A percentile compares a stretch with the other conserved stretches of the same genome.
phyloP scores from a whole-genome alignment of 2,888 invertebrate species.

The Ariolimax columbianus region DNA sequence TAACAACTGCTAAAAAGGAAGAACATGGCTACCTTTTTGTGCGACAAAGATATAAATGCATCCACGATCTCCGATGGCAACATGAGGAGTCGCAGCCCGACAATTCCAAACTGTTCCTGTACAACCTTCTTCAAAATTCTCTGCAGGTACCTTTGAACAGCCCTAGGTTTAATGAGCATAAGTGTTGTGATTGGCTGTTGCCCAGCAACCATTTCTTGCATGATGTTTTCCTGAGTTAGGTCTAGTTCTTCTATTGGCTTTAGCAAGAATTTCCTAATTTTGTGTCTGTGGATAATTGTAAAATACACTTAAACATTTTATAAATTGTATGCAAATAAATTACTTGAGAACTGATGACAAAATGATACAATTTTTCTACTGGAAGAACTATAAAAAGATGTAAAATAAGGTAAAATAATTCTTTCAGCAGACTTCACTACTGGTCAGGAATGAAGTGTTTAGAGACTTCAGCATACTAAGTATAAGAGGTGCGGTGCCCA shows the following conservation, averaged over 20 bases:
- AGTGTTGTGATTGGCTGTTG: conserved; percentile 69
- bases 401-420: too few species aligned
- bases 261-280: background rate
- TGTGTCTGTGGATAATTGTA: conserved; percentile 2
- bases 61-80: conserved; percentile 58
- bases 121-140: conserved; percentile 71
- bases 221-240: conserved; percentile 57
- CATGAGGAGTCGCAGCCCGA: conserved; percentile 64
- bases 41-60: conserved; percentile 56
- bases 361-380: too few species aligned
- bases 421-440: too few species aligned
- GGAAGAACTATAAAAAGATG: too few species aligned
- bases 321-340: too few species aligned
- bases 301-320: background rate
- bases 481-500: too few species aligned
- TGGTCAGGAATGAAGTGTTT: too few species aligned
- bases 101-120: conserved; percentile 71
- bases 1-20: background rate
- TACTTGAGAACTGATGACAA: too few species aligned
- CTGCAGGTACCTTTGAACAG: conserved; percentile 65
- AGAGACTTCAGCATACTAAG: too few species aligned
- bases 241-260: conserved; percentile 34
- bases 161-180: conserved; percentile 72
- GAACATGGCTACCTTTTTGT: conserved; percentile 56
- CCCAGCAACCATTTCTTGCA: conserved; percentile 69